These are phyloP conservation scores for Eufriesea mexicana DNA, from an alignment of 1,140 invertebrate species.

Conservation along the genomic window DNA sequence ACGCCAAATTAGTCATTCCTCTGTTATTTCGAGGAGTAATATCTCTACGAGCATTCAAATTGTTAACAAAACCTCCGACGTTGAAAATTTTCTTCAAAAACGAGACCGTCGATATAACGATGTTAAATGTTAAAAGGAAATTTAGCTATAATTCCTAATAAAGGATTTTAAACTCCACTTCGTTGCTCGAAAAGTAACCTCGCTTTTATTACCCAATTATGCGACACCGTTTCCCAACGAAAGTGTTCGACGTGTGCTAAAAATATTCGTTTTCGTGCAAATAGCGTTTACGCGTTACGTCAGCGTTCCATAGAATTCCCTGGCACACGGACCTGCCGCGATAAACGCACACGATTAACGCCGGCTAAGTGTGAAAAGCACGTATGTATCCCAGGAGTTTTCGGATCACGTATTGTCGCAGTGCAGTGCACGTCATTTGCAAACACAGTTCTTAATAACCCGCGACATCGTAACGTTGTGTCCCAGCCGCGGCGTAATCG, in stretches of 20 bases:
- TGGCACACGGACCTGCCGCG: not conserved
- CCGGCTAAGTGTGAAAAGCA: slow-evolving; percentile 1
- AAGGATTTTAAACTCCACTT: no score
- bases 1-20: no score
- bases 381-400: not conserved
- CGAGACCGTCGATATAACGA: not conserved
- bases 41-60: no score
- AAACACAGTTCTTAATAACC: slow-evolving; percentile 26
- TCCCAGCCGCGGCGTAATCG: not conserved
- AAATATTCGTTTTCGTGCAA: not conserved
- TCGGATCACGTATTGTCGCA: slow-evolving; percentile 38
- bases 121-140: no score
- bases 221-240: not conserved
- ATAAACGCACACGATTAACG: slow-evolving; percentile 15
- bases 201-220: no score
- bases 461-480: not conserved
- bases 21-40: not conserved
- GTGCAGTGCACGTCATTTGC: slow-evolving; percentile 25
- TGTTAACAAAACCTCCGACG: not conserved
- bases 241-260: not conserved
- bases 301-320: not conserved
- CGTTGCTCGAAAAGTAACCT: not conserved
- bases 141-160: not conserved
- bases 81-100: not conserved
- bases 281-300: not conserved